Percentiles rank a stretch among this genome's conserved stretches.
These are phyloP conservation scores for Dichetophora obliterata DNA, from an alignment of 2,888 invertebrate species.

Conservation along the genomic window DNA sequence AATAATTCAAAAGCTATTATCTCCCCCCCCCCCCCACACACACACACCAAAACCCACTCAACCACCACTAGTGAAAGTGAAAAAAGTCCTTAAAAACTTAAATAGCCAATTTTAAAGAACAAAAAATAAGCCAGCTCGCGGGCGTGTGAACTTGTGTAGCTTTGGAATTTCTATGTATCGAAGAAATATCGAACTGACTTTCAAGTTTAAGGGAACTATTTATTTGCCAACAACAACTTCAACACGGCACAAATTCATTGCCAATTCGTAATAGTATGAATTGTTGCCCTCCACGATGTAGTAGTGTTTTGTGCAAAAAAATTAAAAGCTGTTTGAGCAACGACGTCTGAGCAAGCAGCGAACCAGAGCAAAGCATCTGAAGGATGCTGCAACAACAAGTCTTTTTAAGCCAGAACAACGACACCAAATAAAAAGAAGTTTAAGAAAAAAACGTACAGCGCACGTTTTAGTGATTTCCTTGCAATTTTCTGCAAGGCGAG, in stretches of 20 bases:
- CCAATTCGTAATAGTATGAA: constrained; percentile 56
- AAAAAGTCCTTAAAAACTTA: constrained; percentile 40
- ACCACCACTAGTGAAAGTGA: not conserved
- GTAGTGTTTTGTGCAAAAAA: constrained; percentile 12
- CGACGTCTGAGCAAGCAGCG: not conserved
- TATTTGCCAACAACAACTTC: constrained; percentile 10
- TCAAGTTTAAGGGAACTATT: constrained; percentile 9
- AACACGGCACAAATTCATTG: constrained; percentile 57
- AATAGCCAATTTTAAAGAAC: not conserved
- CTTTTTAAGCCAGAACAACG: not conserved
- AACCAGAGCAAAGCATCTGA: not conserved
- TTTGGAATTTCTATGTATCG: constrained; percentile 37
- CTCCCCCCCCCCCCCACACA: not conserved
- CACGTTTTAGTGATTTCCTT: constrained; percentile 66
- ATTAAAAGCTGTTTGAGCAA: constrained; percentile 54
- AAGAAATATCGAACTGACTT: constrained; percentile 28
- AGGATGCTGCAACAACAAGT: not conserved
- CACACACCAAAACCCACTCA: no score
- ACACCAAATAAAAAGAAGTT: constrained; percentile 19
- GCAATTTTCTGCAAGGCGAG: constrained; percentile 56
- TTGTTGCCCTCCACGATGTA: constrained; percentile 25
- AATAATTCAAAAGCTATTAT: not conserved
- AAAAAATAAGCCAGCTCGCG: constrained; percentile 38
- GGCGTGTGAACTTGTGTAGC: constrained; percentile 54
- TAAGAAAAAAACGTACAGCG: constrained; percentile 44